Evolutionary conservation across 2,797 vertebrate species (phyloP).

Genomic region (Ctenopoma kingsleyae): DNA sequence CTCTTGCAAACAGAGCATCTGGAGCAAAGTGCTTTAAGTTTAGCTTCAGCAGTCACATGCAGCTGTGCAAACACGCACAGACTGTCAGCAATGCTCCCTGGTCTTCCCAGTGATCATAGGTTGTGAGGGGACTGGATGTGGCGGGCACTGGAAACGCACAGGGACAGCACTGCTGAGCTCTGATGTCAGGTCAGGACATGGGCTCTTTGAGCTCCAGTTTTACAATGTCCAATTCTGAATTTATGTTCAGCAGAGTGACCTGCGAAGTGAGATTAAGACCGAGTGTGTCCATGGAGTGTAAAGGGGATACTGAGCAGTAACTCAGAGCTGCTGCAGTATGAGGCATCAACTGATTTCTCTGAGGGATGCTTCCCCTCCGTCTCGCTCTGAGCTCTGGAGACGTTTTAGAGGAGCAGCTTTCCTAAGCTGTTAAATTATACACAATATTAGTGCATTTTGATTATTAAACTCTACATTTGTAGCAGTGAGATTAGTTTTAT

Average conservation of each 20-base stretch:
- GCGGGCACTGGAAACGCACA: neutral
- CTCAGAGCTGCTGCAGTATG: neutral
- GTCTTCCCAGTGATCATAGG: neutral
- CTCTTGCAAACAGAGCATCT: neutral
- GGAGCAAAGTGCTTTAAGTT: neutral
- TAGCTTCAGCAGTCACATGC: neutral
- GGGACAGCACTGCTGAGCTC: neutral
- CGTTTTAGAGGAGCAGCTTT: constrained; percentile 5
- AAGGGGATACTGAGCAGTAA: neutral
- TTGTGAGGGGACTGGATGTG: neutral
- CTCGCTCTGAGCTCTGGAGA: neutral
- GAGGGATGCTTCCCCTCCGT: neutral
- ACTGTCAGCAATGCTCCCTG: neutral
- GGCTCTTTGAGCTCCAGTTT: neutral
- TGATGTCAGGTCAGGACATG: neutral
- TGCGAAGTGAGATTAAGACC: neutral
- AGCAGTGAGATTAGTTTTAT: constrained; percentile 35
- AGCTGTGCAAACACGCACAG: neutral
- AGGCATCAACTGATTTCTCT: neutral
- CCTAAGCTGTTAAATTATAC: constrained; percentile 9
- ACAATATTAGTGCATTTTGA: constrained; percentile 9
- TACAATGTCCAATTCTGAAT: constrained; percentile 2
- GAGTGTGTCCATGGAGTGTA: neutral
- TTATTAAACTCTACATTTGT: neutral
- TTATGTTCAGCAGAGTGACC: constrained; percentile 10